These are phyloP conservation scores for Uloborus diversus DNA, from an alignment of 1,140 invertebrate genomes.

Conservation along the genomic window DNA sequence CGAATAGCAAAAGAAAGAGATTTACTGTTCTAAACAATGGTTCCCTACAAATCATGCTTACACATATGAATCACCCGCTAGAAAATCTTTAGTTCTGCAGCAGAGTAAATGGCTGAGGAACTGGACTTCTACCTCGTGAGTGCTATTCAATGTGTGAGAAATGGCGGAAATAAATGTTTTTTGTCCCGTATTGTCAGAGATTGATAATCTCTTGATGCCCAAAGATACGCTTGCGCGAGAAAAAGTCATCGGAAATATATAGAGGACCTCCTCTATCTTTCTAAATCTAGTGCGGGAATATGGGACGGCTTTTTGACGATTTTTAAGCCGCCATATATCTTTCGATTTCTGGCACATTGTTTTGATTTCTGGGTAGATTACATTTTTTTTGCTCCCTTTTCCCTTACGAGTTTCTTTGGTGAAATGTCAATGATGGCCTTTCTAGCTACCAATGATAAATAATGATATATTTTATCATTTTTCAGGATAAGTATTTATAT, in stretches of 20 bases:
- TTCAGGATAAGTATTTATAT: not conserved
- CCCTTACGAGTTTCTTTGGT: not conserved
- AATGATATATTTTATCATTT: conserved; percentile 27
- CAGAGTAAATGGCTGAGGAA: not conserved
- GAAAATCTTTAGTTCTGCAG: not conserved
- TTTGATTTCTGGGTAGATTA: conserved; percentile 43
- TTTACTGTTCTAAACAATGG: conserved; percentile 3
- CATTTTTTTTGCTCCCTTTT: conserved; percentile 31
- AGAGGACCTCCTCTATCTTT: conserved; percentile 5
- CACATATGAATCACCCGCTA: conserved; percentile 25
- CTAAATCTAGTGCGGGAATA: conserved; percentile 1
- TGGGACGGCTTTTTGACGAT: conserved; percentile 51
- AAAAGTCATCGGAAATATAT: conserved; percentile 11
- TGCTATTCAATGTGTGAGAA: conserved; percentile 49
- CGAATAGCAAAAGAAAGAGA: not conserved
- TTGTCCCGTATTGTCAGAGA: conserved; percentile 35
- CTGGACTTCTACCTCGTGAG: conserved; percentile 13
- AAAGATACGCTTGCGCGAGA: conserved; percentile 18
- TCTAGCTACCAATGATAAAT: conserved; percentile 28
- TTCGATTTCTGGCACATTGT: conserved; percentile 36
- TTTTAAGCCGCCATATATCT: conserved; percentile 51
- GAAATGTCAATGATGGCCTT: conserved; percentile 39
- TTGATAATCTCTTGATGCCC: conserved; percentile 49
- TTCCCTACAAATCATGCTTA: conserved; percentile 1
- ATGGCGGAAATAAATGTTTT: conserved; percentile 53